These are phyloP conservation scores for Acanthosepion pharaonis DNA, from an alignment of 2,888 invertebrate genomes.

Conservation along the genomic window DNA sequence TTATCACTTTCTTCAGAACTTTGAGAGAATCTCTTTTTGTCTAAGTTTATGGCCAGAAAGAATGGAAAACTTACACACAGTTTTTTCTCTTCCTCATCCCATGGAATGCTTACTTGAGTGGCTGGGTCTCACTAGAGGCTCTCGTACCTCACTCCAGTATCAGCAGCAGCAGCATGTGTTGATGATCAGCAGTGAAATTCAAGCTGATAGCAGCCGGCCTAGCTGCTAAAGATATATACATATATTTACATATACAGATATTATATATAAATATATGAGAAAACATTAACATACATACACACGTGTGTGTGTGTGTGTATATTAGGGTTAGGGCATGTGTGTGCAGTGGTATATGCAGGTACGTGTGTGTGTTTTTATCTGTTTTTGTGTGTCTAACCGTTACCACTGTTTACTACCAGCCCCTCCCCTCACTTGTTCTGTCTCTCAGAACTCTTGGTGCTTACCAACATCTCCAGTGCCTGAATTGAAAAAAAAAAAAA, in stretches of 20 bases:
- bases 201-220: constrained; percentile 45
- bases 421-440: constrained; percentile 43
- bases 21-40: neutral
- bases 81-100: neutral
- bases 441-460: neutral
- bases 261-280: neutral
- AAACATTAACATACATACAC: neutral
- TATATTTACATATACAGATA: neutral
- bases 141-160: constrained; percentile 12
- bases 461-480: constrained; percentile 34
- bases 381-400: constrained; percentile 47
- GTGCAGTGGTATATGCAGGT: constrained; percentile 44
- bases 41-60: neutral
- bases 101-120: constrained; percentile 38
- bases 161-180: constrained; percentile 43
- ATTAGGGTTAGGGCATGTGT: constrained; percentile 12
- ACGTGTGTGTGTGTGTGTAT: neutral
- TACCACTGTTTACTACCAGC: constrained; percentile 42
- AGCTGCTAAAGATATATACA: constrained; percentile 37
- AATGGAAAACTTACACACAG: neutral
- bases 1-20: neutral
- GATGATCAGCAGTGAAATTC: constrained; percentile 40
- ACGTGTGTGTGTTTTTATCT: constrained; percentile 46
- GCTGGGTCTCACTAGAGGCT: neutral
- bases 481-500: neutral